A percentile compares a stretch with the other conserved stretches of the same genome.
Evolutionary conservation across 2,888 invertebrate genomes (phyloP).

Genomic region (Agonopterix arenella): DNA sequence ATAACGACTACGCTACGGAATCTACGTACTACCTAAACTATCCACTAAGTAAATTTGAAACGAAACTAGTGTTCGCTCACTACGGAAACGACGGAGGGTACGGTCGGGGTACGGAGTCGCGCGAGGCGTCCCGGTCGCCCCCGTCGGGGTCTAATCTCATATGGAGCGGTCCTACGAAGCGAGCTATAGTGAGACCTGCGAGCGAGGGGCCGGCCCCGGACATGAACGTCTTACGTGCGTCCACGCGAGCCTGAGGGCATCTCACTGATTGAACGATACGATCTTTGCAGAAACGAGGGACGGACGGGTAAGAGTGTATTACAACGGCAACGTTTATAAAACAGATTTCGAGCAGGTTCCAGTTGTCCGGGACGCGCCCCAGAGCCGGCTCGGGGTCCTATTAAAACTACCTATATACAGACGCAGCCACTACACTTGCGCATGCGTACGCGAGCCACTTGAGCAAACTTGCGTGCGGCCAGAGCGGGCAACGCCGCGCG

Average conservation of each 20-base stretch:
- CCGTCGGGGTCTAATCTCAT: slow-evolving; percentile 39
- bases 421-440: slow-evolving; percentile 60
- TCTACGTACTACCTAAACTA: slow-evolving; percentile 71
- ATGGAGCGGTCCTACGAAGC: slow-evolving; percentile 49
- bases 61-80: slow-evolving; percentile 69
- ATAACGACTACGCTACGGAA: slow-evolving; percentile 71
- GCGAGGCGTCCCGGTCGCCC: slow-evolving; percentile 18
- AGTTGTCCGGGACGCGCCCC: slow-evolving; percentile 13
- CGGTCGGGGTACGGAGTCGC: slow-evolving; percentile 19
- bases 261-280: slow-evolving; percentile 9
- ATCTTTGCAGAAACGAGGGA: slow-evolving; percentile 20
- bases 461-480: slow-evolving; percentile 54
- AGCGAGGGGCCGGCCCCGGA: slow-evolving; percentile 21
- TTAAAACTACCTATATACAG: slow-evolving; percentile 64
- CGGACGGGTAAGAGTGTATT: slow-evolving; percentile 30
- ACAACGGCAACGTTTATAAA: slow-evolving; percentile 28
- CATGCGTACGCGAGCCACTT: slow-evolving; percentile 59
- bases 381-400: slow-evolving; percentile 22
- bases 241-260: slow-evolving; percentile 5
- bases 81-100: slow-evolving; percentile 53
- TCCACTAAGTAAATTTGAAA: slow-evolving; percentile 65
- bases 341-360: slow-evolving; percentile 27
- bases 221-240: neutral
- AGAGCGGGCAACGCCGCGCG: slow-evolving; percentile 11
- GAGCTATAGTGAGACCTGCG: slow-evolving; percentile 35